phyloP scores from a whole-genome alignment of 1,140 invertebrate species.

The Chironomus striatipennis region DNA sequence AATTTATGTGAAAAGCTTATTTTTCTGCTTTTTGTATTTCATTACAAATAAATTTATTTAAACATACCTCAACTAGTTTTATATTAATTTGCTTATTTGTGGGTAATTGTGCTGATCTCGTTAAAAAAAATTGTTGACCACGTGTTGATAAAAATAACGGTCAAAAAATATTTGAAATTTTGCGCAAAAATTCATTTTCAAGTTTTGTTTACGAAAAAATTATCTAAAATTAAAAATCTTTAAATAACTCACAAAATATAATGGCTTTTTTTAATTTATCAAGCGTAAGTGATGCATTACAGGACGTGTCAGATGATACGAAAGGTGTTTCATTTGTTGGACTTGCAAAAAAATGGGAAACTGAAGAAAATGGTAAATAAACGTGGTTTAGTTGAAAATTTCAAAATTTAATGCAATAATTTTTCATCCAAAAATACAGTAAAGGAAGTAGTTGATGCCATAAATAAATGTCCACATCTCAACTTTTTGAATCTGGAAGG shows the following conservation, averaged over 20 bases:
- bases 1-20: neutral
- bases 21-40: neutral
- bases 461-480: conserved; percentile 51
- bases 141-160: neutral
- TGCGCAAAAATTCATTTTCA: neutral
- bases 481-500: conserved; percentile 79
- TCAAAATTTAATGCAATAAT: conserved; percentile 27
- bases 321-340: conserved; percentile 56
- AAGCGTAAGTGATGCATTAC: neutral
- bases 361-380: conserved; percentile 54
- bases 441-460: conserved; percentile 53
- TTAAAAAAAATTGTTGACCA: too few species aligned
- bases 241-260: neutral
- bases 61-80: too few species aligned
- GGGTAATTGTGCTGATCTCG: too few species aligned
- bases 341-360: conserved; percentile 55
- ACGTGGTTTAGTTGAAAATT: conserved; percentile 25
- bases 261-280: neutral
- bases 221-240: neutral
- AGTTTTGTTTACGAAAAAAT: neutral
- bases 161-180: neutral
- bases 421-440: conserved; percentile 43
- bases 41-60: neutral
- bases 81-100: too few species aligned
- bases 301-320: neutral